These are phyloP conservation scores for Sylvilagus floridanus DNA, from an alignment of 2,797 vertebrate species.

Conservation along the genomic window DNA sequence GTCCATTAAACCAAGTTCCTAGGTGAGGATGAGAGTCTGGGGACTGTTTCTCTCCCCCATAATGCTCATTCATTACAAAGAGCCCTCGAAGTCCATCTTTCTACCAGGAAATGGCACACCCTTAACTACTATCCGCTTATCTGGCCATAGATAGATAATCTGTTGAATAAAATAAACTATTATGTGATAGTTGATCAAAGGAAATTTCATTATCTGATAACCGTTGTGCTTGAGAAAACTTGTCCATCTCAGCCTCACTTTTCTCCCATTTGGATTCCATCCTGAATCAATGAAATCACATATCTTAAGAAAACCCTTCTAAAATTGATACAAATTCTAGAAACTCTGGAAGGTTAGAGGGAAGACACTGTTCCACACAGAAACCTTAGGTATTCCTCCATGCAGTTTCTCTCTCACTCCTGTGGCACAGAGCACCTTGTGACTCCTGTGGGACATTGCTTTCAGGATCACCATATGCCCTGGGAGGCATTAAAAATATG, in stretches of 20 bases:
- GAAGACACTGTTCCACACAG: background rate
- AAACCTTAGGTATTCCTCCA: background rate
- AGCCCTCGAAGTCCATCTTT: background rate
- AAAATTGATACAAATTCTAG: background rate
- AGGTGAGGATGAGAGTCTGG: background rate
- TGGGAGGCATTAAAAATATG: background rate
- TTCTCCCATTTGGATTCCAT: background rate
- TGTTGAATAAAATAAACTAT: background rate
- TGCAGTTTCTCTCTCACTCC: background rate
- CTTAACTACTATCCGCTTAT: background rate
- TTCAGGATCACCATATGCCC: background rate
- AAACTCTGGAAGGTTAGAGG: background rate
- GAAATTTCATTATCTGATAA: background rate
- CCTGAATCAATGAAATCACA: background rate
- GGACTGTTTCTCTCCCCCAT: background rate
- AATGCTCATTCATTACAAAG: background rate
- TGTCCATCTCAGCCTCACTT: background rate
- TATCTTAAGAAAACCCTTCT: background rate
- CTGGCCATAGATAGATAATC: background rate
- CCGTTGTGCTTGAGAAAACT: background rate
- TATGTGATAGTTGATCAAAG: background rate
- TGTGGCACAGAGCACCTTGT: background rate
- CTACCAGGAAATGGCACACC: background rate
- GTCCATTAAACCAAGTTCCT: background rate
- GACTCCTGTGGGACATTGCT: background rate